phyloP scores from a whole-genome alignment of 2,113 vertebrate genomes.

The Phrynocephalus versicolor region DNA sequence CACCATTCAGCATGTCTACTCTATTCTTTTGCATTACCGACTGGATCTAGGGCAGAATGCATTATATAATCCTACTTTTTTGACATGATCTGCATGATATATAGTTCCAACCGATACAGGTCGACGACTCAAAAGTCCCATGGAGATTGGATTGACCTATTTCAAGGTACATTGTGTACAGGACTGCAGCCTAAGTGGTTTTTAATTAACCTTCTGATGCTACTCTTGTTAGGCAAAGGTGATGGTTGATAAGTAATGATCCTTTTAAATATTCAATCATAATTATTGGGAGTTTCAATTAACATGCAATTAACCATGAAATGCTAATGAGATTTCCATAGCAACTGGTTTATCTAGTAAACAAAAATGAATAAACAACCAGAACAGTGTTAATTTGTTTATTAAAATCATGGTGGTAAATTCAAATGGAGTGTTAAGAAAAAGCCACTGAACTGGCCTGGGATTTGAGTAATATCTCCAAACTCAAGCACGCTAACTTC shows the following conservation, averaged over 20 bases:
- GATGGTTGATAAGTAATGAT: slow-evolving; percentile 32
- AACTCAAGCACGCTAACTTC: neutral
- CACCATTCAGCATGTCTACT: no score
- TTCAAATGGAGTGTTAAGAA: slow-evolving; percentile 5
- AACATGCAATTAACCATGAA: slow-evolving; percentile 39
- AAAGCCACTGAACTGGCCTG: slow-evolving; percentile 1
- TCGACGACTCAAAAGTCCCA: neutral
- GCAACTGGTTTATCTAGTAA: slow-evolving; percentile 34
- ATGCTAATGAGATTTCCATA: slow-evolving; percentile 39
- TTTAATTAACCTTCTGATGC: slow-evolving; percentile 27
- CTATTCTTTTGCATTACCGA: no score
- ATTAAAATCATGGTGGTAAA: neutral
- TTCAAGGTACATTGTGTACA: neutral
- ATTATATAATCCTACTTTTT: neutral
- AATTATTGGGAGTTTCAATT: slow-evolving; percentile 39
- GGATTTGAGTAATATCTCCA: neutral
- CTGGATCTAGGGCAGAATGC: neutral
- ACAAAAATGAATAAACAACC: slow-evolving; percentile 22
- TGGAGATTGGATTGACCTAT: neutral
- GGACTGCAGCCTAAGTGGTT: neutral
- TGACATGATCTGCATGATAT: neutral
- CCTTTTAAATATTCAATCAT: slow-evolving; percentile 23
- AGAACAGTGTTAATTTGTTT: slow-evolving; percentile 29
- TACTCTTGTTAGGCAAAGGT: slow-evolving; percentile 4
- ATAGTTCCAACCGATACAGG: neutral